Evolutionary conservation across 2,113 vertebrate genomes (phyloP).

Genomic region (Semicossyphus pulcher): DNA sequence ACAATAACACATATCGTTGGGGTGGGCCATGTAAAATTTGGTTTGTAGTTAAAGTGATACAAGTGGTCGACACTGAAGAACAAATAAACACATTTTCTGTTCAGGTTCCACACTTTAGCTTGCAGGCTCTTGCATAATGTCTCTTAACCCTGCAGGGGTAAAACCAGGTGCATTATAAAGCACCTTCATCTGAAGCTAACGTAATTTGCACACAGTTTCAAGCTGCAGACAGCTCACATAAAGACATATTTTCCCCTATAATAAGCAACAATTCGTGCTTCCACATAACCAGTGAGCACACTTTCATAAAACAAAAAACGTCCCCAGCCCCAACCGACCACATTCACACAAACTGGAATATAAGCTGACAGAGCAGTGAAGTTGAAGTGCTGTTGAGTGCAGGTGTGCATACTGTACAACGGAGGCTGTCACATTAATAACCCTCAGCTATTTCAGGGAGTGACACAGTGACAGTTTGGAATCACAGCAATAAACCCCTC

Average conservation of each 20-base stretch:
- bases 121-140: neutral
- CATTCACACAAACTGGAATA: neutral
- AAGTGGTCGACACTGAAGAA: neutral
- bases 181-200: no score
- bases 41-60: no score
- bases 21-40: no score
- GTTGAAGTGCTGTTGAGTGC: neutral
- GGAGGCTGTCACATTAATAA: neutral
- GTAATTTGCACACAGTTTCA: no score
- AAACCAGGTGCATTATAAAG: neutral
- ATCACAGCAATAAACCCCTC: neutral
- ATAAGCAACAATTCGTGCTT: neutral
- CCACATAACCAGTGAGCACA: neutral
- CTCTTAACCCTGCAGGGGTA: neutral
- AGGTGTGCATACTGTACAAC: neutral
- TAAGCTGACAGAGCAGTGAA: neutral
- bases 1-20: no score
- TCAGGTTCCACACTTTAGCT: neutral
- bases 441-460: constrained; percentile 8
- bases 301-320: neutral
- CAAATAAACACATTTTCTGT: neutral
- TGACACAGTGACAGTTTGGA: constrained; percentile 20
- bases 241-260: neutral
- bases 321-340: neutral
- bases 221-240: neutral